phyloP scores from a whole-genome alignment of 30 jellyfish, hydroid and myxozoan species.

The Chrysaora quinquecirrha region DNA sequence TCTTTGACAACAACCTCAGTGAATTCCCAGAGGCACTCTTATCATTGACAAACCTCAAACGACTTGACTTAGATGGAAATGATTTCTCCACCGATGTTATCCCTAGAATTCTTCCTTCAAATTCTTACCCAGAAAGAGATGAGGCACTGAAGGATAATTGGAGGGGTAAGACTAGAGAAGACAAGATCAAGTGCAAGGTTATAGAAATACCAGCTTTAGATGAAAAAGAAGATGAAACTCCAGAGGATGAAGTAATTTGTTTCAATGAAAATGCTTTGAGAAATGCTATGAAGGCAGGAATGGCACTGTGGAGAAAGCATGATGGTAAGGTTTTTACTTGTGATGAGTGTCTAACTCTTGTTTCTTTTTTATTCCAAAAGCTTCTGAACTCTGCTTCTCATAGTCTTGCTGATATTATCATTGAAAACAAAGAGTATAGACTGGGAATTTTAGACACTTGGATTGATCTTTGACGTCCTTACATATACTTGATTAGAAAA shows the following conservation, averaged over 20 bases:
- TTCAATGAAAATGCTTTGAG: conserved; percentile 64
- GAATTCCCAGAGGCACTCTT: conserved; percentile 66
- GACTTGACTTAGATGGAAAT: conserved; percentile 86
- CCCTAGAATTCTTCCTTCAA: conserved; percentile 77
- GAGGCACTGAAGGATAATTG: conserved; percentile 71
- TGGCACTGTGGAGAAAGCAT: conserved; percentile 91
- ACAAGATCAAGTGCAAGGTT: conserved; percentile 36
- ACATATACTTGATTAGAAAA: neutral
- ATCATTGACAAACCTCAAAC: conserved; percentile 44
- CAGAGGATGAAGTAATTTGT: conserved; percentile 22
- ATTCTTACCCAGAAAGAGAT: conserved; percentile 86
- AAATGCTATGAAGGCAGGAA: conserved; percentile 83
- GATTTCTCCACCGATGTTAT: conserved; percentile 46
- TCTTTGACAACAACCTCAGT: conserved; percentile 70
- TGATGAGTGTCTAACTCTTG: neutral
- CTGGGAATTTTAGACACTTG: neutral
- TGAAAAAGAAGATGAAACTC: conserved; percentile 35
- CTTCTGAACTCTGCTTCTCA: neutral
- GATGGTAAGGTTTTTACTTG: conserved; percentile 35
- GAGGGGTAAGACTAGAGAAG: conserved; percentile 87
- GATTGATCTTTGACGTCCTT: neutral
- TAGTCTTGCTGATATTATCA: too few species aligned
- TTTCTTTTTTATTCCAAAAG: neutral
- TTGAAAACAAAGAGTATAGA: too few species aligned
- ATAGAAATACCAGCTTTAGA: conserved; percentile 39